Percentiles rank a stretch among this genome's conserved stretches.
Conservation (phyloP, 2,888 invertebrate genomes). For the Xanthia icteritia region DNA sequence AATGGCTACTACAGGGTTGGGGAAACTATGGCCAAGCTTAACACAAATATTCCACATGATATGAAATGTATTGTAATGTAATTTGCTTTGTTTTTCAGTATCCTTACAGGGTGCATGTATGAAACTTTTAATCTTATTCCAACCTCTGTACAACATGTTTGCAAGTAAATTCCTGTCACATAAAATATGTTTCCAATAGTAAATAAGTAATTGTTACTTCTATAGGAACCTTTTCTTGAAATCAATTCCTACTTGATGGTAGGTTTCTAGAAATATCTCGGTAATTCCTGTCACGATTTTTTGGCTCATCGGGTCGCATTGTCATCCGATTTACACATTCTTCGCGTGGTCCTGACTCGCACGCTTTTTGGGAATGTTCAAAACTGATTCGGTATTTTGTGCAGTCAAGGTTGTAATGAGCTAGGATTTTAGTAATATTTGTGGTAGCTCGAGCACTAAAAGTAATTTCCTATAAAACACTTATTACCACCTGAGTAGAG, state of each 20-base stretch:
- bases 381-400: neutral
- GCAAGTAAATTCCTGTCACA: neutral
- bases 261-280: neutral
- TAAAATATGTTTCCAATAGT: neutral
- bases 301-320: slow-evolving; percentile 43
- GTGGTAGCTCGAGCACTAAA: too few relatives aligned
- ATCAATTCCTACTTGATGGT: slow-evolving; percentile 6
- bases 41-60: too few relatives aligned
- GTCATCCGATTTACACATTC: slow-evolving; percentile 49
- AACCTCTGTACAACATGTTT: too few relatives aligned
- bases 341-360: neutral
- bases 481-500: too few relatives aligned
- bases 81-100: too few relatives aligned
- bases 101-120: too few relatives aligned
- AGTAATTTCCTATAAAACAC: neutral
- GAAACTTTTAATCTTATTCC: too few relatives aligned
- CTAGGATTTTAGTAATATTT: neutral
- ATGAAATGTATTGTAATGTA: too few relatives aligned
- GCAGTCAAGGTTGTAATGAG: neutral
- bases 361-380: neutral
- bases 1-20: neutral
- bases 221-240: slow-evolving; percentile 4
- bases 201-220: neutral
- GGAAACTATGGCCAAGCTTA: neutral
- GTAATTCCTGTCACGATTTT: slow-evolving; percentile 47